Evolutionary conservation across 2,113 vertebrate species (phyloP), one percentile per base, ranked within the genome.

Genomic region (Syngnathus floridae): DNA sequence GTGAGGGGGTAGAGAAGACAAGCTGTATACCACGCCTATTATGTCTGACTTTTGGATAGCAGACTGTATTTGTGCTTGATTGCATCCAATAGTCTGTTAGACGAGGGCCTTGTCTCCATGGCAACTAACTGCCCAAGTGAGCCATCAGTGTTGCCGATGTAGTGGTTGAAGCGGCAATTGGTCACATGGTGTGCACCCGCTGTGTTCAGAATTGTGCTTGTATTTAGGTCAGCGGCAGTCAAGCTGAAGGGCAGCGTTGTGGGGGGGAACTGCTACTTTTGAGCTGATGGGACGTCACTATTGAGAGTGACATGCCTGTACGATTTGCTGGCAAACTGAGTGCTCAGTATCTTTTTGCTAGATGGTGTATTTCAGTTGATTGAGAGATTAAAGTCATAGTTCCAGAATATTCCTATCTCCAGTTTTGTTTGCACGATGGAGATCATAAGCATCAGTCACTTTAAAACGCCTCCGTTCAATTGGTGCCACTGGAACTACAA

Each of bases 161-260:
- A 22, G 38, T 62, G 52, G 60, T 66, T 62, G 65, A 58, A 66
- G 61, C 54, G 14, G 31, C 16, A 10, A n/a, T 22, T 5, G 37
- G 76, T 87, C 80, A 79, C 51, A 11, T 78, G 81, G 46, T 58
- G 35, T 62, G 52, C 40, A 35, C 62, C 69, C 64, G 72, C 74
- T 66, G 75, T 49, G 52, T 83, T 79, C 38, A 21, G 58, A 76
- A 70, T 75, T 80, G 84, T 81, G 79, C 66, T 58, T 74, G 84
- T 82, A 76, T 43, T 61, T 90, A 79, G 87, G 86, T 90, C 87
- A 88, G 64, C 49, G 69, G 41, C 73, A 77, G 66, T 71, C 41
- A 40, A 59, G 80, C 75, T 74, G 64, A 80, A 76, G 73, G 76
- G 62, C 78, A 69, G 41, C 21, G 64, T 35, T 59, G 55, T 59